Conservation (phyloP, 1,140 invertebrate genomes). For the Saccostrea echinata region DNA sequence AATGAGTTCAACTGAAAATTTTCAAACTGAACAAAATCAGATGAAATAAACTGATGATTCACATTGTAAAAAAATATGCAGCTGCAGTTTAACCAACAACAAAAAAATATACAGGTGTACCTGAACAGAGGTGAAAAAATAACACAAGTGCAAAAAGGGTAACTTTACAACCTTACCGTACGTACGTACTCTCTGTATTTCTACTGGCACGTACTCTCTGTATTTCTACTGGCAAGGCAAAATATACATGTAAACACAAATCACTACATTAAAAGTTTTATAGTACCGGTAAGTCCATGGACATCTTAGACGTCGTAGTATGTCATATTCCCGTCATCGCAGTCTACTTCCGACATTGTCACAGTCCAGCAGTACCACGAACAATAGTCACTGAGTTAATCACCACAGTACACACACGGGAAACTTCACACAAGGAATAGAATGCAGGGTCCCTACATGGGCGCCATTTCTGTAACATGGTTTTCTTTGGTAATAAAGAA, state of each 20-base stretch:
- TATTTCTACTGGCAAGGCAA: too few relatives aligned
- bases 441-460: constrained; percentile 14
- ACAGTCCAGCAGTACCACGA: background rate
- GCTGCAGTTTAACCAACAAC: background rate
- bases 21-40: background rate
- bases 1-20: background rate
- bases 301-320: background rate
- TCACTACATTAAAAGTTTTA: too few relatives aligned
- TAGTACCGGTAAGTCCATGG: too few relatives aligned
- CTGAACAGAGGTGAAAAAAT: background rate
- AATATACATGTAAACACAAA: too few relatives aligned
- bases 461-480: background rate
- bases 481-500: background rate
- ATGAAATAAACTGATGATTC: background rate
- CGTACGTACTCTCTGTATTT: background rate
- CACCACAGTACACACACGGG: too few relatives aligned
- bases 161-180: background rate
- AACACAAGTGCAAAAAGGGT: background rate
- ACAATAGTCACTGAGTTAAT: background rate
- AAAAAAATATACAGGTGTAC: background rate
- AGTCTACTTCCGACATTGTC: background rate
- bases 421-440: background rate
- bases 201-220: too few relatives aligned
- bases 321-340: background rate
- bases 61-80: background rate